Evolutionary conservation across 2,797 vertebrate genomes (phyloP).

Genomic region (Trachops cirrhosus): DNA sequence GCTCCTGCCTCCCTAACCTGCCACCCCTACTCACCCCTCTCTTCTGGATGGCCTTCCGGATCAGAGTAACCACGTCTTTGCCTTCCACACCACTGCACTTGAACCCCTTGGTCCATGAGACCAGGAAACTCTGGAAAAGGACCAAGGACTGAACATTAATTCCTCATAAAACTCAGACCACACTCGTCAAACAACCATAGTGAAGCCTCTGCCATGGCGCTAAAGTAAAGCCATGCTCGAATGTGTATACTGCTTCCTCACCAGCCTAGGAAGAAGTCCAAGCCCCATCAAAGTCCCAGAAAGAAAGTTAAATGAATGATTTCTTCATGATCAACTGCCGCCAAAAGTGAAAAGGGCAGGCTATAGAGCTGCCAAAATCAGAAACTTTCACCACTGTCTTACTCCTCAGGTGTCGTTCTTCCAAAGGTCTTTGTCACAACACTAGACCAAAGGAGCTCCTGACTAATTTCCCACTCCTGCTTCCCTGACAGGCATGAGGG

Average conservation of each 20-base stretch:
- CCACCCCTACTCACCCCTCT: constrained; percentile 89
- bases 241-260: neutral
- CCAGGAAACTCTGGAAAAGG: constrained; percentile 88
- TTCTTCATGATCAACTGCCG: neutral
- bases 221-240: neutral
- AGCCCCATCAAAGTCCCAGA: neutral
- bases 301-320: neutral
- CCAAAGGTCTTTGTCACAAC: neutral
- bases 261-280: neutral
- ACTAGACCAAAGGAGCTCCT: neutral
- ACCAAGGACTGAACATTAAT: neutral
- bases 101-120: constrained; percentile 96
- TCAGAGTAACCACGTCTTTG: constrained; percentile 90
- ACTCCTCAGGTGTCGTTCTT: neutral
- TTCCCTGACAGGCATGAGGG: neutral
- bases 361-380: neutral
- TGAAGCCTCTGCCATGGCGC: neutral
- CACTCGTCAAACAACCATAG: fast-evolving
- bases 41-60: constrained; percentile 91
- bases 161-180: neutral
- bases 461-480: neutral
- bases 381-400: neutral
- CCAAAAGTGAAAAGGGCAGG: neutral
- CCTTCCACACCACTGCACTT: constrained; percentile 94
- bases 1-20: too few species aligned